Conservation (phyloP, 2,113 vertebrate species). For the Phylloscopus trochilus region DNA sequence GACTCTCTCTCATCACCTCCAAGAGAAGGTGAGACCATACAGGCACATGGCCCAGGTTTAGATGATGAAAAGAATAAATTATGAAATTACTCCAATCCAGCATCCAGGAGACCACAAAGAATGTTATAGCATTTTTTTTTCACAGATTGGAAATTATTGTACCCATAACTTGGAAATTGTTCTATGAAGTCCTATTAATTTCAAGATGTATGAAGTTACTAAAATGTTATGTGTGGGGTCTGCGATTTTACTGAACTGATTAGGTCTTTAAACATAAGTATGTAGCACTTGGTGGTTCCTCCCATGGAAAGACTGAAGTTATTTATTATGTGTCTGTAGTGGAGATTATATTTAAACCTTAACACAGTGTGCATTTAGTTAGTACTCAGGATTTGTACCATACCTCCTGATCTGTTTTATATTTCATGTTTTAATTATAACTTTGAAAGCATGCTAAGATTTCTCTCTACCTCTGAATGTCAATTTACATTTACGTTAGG, state of each 20-base stretch:
- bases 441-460: not conserved
- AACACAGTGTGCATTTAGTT: not conserved
- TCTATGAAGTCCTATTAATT: not conserved
- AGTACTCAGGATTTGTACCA: not conserved
- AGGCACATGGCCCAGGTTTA: not conserved
- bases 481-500: not conserved
- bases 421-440: not conserved
- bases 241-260: not conserved
- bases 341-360: constrained; percentile 15
- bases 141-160: not conserved
- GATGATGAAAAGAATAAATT: not conserved
- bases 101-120: not conserved
- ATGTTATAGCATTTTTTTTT: not conserved
- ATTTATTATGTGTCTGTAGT: not conserved
- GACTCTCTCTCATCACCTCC: not conserved
- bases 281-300: not conserved
- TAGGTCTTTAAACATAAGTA: not conserved
- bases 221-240: not conserved
- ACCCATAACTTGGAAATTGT: not conserved
- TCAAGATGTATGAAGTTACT: not conserved
- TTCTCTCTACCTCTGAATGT: not conserved
- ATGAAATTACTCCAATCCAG: not conserved
- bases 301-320: not conserved
- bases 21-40: not conserved
- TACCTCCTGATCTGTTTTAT: not conserved